Base-by-base conservation (phyloP, 2,888 invertebrate genomes). In the Crepidodera aurea region DNA sequence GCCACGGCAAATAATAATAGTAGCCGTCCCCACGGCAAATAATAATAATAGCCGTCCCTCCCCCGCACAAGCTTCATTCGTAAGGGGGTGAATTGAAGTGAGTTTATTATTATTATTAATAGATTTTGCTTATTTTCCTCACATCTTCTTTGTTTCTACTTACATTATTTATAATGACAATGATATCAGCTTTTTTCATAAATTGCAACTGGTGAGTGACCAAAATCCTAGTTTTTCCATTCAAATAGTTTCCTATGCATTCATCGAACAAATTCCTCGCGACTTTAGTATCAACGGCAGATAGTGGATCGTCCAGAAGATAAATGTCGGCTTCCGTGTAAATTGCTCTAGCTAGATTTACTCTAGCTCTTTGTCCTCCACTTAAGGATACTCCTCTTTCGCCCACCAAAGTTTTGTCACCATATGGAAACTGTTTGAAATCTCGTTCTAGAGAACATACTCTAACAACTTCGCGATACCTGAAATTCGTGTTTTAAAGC, bases 131-230 rank as follows among this genome's bases (percentile, higher is more conserved):
- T n/a, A n/a, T n/a, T n/a, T n/a, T n/a, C n/a, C n/a, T n/a, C n/a
- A n/a, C n/a, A n/a, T n/a, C n/a, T n/a, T n/a, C n/a, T n/a, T n/a
- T n/a, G n/a, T n/a, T n/a, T n/a, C n/a, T 13, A 69, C 73, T 73
- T 65, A 75, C 91, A 77, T 90, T 88, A 60, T 87, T 85, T 25
- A 92, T 76, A 50, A 90, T 84, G 65, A 91, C 78, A 58, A 91
- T 85, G 62, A 84, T 83, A 77, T 91, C 88, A 0, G 88, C 90
- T 16, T 84, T 75, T 70, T 87, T 87, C 39, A 91, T 83, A 73
- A 90, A 91, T 75, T 94, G 94, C 40, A 93, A 81, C 77, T 94
- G 94, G 79, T 95, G 94, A 0, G 94, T 94, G 61, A 93, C 91
- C 12, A 94, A 84, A 67, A 94, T 86, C 34, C 91, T 83, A 0